A percentile compares a stretch with the other conserved stretches of the same genome.
phyloP scores from a whole-genome alignment of 2,888 invertebrate species.

The Troglohyphantes excavatus region DNA sequence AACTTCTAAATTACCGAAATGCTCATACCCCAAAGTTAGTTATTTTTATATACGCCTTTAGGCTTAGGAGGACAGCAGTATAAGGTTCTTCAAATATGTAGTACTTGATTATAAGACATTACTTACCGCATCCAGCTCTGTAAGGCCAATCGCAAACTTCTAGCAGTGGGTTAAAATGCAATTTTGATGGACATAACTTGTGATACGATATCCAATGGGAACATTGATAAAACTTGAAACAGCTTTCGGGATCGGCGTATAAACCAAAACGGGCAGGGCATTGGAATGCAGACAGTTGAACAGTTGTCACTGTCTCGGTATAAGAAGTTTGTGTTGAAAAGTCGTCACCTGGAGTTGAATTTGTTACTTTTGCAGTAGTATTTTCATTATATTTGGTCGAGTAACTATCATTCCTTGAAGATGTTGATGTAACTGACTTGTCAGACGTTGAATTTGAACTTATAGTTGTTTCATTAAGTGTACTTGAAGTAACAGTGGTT shows the following conservation, averaged over 20 bases:
- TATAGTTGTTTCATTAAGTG: no score
- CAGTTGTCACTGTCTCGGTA: not conserved
- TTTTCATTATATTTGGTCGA: not conserved
- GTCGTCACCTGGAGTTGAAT: not conserved
- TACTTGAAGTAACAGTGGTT: no score
- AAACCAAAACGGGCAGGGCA: conserved; percentile 53
- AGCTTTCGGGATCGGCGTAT: conserved; percentile 52
- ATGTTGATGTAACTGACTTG: no score
- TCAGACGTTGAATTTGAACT: no score
- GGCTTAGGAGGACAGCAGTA: no score
- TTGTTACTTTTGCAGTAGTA: not conserved
- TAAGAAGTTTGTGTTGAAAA: not conserved
- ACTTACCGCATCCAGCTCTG: conserved; percentile 69
- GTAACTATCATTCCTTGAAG: no score
- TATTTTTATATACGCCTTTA: no score
- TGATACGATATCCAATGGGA: conserved; percentile 32
- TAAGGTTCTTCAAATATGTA: no score
- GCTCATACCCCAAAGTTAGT: no score
- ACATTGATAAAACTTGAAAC: conserved; percentile 63
- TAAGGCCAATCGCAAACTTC: conserved; percentile 75
- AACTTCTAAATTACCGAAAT: no score
- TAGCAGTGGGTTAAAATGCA: conserved; percentile 58
- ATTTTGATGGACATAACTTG: conserved; percentile 50
- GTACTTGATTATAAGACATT: no score
- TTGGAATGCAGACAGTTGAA: not conserved